These are phyloP conservation scores for Mesocricetus auratus DNA, from an alignment of 2,113 vertebrate genomes.

Conservation along the genomic window DNA sequence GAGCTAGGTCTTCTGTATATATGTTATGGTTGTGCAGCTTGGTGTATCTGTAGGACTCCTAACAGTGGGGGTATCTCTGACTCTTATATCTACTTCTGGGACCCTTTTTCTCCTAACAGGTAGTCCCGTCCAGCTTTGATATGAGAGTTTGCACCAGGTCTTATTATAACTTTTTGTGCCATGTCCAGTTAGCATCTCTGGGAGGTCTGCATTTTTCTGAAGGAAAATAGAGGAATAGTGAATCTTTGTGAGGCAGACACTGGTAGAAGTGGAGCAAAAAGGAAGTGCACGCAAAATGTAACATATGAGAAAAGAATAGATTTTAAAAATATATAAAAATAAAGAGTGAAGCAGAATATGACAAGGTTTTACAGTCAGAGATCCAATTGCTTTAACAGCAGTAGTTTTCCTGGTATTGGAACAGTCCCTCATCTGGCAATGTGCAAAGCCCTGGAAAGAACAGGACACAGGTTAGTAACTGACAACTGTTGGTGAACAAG, in stretches of 20 bases:
- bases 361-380: constrained; percentile 47
- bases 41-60: neutral
- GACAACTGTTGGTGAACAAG: neutral
- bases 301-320: neutral
- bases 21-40: neutral
- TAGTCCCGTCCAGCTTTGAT: neutral
- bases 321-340: neutral
- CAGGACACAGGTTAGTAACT: constrained; percentile 33
- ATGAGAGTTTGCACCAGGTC: neutral
- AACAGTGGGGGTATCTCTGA: neutral
- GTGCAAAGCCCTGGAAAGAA: constrained; percentile 33
- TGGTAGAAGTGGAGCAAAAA: neutral
- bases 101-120: neutral
- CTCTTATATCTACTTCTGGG: neutral
- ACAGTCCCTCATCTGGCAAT: constrained; percentile 49
- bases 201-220: neutral
- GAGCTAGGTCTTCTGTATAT: neutral
- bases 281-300: neutral
- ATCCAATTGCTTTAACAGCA: constrained; percentile 54
- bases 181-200: neutral
- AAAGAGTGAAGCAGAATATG: neutral
- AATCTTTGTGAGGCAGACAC: neutral
- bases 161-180: neutral
- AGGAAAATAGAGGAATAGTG: neutral
- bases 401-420: constrained; percentile 35